Base-by-base conservation (phyloP, 23 tunicate species). In the Phallusia fumigata region DNA sequence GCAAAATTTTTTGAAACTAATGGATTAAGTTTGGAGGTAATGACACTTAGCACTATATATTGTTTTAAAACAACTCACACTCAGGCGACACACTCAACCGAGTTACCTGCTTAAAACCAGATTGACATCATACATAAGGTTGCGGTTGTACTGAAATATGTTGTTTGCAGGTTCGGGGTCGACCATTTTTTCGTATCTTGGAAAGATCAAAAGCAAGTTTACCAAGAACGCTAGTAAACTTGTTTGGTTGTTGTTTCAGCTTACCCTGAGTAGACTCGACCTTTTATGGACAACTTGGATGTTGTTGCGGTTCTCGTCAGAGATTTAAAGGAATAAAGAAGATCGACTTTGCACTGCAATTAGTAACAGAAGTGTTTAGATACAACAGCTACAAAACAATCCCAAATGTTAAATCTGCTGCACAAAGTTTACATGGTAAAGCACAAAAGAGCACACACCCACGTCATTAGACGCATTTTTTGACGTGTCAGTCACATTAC, bases 261-360 rank as follows among this genome's bases (percentile, higher is more conserved):
- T 58, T 58, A 58, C 69, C 69, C 69, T 58, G 69, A 58, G 3
- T 21, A 58, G 28, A 58, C 69, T 24, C 69, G 69, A 21, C 69
- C 69, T 58, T 58, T 11, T 13, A 58, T 24, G 28, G 28, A 22
- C 28, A 58, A 24, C 28, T 58, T 58, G 16, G 8, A 22, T 1
- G 28, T 24, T 8, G 69, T 21, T 58, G 69, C 69, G 3, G 26
- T 58, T 22, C 69, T 22, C 5, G 69, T 58, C 69, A 58, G 69
- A 58, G 69, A 13, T 58, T 8, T 22, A 8, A 58, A 13, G 1
- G 69, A 21, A 24, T 58, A 58, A 58, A 22, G 69, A 21, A 58
- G 69, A 3, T 58, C 69, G 3, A 58, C 69, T 24, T 21, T 21
- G 16, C 69, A 58, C 69, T 58, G 28, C 26, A 58, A 58, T 24